Evolutionary conservation across 2,888 invertebrate genomes (phyloP), one percentile per base, ranked within the genome.

Genomic region (Cataglyphis altisquamis): DNA sequence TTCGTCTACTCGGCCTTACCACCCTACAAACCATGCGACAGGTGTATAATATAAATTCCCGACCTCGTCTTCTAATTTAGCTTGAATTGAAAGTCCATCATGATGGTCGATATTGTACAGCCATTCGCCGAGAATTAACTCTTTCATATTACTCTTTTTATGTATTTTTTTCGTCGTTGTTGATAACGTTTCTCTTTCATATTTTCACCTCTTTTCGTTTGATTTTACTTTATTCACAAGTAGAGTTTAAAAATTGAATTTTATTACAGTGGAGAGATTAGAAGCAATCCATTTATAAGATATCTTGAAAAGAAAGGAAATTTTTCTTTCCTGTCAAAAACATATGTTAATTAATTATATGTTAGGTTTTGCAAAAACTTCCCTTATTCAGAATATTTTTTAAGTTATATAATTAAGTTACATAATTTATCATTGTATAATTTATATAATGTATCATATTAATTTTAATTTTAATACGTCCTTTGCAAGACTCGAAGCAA

Each of bases 71-170:
- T 39, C 25, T 4, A 39, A 8, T 12, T 68, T 55, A 32, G 0
- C 5, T 3, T 8, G 10, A 57, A 78, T 45, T 45, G 15, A 73
- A 80, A 78, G 73, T 45, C 9, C 18, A 36, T 72, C 32, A 55
- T 57, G 15, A 52, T n/a, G 60, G 5, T 60, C 21, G 48, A 67
- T 29, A 9, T 67, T 48, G 36, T 10, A 64, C 25, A 9, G 0
- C 5, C n/a, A 68, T 45, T 60, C 60, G 21, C 36, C 18, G 29
- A 70, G 29, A 39, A n/a, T 25, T 12, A 75, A 36, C 10, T 73
- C 9, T 78, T 32, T 39, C 6, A 36, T 8, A 25, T 77, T 57
- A 29, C 41, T 68, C 29, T 77, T 25, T 12, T 4, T 25, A 45
- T 12, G 3, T 4, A 4, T 6, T 12, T 75, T 15, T 75, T 57